phyloP scores from a whole-genome alignment of 2,797 vertebrate species.

The Chelon labrosus region DNA sequence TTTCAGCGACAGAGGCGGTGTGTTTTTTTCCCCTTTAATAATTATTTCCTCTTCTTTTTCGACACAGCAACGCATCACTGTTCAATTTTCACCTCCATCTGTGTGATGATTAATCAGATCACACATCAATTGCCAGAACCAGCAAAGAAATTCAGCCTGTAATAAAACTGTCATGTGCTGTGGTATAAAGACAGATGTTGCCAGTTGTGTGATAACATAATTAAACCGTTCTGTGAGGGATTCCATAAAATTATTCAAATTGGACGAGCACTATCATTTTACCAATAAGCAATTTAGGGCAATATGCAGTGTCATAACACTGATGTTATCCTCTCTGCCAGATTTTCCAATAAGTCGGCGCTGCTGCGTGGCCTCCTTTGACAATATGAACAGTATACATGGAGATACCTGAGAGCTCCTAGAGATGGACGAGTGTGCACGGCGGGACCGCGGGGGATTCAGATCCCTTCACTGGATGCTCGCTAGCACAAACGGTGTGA shows the following conservation, averaged over 20 bases:
- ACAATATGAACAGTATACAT: constrained; percentile 78
- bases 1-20: constrained; percentile 47
- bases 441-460: constrained; percentile 6
- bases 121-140: constrained; percentile 90
- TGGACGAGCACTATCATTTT: constrained; percentile 91
- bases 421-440: constrained; percentile 24
- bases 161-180: constrained; percentile 94
- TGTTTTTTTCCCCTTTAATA: constrained; percentile 67
- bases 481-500: constrained; percentile 5
- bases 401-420: constrained; percentile 70
- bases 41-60: constrained; percentile 77
- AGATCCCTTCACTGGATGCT: constrained; percentile 15
- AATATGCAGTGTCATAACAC: constrained; percentile 90
- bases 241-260: constrained; percentile 92
- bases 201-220: constrained; percentile 92
- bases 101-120: constrained; percentile 90
- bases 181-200: constrained; percentile 92
- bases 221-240: constrained; percentile 90
- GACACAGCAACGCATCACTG: constrained; percentile 80
- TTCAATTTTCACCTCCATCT: constrained; percentile 89
- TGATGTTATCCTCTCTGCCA: constrained; percentile 84
- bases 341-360: constrained; percentile 86
- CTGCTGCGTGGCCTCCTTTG: constrained; percentile 69
- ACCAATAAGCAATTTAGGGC: constrained; percentile 91
- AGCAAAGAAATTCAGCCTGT: constrained; percentile 88